Conservation (phyloP, 2,113 vertebrate species). For the Columba livia region DNA sequence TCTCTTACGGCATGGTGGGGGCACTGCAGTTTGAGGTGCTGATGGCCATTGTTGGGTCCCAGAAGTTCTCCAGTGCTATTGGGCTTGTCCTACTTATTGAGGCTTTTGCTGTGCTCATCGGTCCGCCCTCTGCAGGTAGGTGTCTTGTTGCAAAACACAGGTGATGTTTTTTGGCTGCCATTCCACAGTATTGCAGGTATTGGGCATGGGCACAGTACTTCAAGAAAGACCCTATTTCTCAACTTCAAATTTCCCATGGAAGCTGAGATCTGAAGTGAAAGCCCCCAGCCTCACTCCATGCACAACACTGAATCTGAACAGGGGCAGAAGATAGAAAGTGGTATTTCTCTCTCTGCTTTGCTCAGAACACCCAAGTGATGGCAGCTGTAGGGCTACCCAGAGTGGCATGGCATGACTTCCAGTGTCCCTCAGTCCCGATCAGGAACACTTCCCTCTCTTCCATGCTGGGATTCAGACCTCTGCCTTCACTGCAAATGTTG, state of each 20-base stretch:
- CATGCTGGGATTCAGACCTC: background rate
- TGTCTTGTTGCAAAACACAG: background rate
- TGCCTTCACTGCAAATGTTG: accelerated
- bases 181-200: background rate
- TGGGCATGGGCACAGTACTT: accelerated
- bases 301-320: background rate
- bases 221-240: background rate
- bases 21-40: conserved; percentile 83
- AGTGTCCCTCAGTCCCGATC: background rate
- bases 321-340: background rate
- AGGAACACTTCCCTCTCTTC: background rate
- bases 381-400: background rate
- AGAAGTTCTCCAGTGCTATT: conserved; percentile 79
- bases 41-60: conserved; percentile 78
- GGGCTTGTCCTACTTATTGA: conserved; percentile 80
- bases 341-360: background rate
- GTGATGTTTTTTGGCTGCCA: accelerated
- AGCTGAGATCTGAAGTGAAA: background rate
- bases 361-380: background rate
- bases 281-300: background rate
- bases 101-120: conserved; percentile 78
- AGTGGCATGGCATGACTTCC: background rate
- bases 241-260: background rate
- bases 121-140: conserved; percentile 81
- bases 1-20: conserved; percentile 83